phyloP scores from a whole-genome alignment of 1,140 invertebrate species.

The Drosophila truncata region DNA sequence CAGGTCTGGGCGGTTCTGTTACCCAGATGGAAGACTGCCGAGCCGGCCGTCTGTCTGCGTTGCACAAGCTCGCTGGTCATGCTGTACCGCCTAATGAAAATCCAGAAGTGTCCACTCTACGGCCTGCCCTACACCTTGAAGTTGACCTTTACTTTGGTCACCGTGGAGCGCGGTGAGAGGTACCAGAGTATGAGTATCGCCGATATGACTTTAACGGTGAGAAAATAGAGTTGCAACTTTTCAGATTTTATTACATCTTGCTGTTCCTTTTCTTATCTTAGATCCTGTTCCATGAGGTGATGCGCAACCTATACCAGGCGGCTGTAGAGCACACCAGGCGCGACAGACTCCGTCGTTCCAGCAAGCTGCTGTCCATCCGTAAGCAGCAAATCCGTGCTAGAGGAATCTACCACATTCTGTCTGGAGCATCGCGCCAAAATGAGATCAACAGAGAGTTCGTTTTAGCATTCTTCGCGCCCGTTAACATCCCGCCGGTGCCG shows the following conservation, averaged over 20 bases:
- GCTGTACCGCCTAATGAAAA: conserved; percentile 33
- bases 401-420: conserved; percentile 22
- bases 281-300: conserved; percentile 42
- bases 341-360: background rate
- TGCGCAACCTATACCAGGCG: conserved; percentile 17
- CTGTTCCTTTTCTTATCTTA: background rate
- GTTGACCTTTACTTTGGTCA: conserved; percentile 45
- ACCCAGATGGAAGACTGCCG: conserved; percentile 40
- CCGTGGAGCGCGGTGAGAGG: conserved; percentile 13
- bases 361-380: conserved; percentile 8
- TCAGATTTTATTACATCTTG: background rate
- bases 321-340: background rate
- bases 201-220: conserved; percentile 38
- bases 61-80: conserved; percentile 11
- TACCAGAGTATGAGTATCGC: conserved; percentile 16
- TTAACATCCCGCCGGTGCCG: background rate
- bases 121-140: conserved; percentile 39
- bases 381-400: conserved; percentile 36
- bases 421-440: background rate
- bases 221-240: background rate
- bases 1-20: conserved; percentile 45
- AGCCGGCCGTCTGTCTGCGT: background rate
- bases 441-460: conserved; percentile 6
- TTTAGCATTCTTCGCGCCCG: conserved; percentile 15
- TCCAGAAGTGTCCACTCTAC: conserved; percentile 32